Evolutionary conservation across 53 echinoderm and acorn worm genomes (phyloP), one percentile per base, ranked within the genome.

Genomic region (Actinopyga echinites): DNA sequence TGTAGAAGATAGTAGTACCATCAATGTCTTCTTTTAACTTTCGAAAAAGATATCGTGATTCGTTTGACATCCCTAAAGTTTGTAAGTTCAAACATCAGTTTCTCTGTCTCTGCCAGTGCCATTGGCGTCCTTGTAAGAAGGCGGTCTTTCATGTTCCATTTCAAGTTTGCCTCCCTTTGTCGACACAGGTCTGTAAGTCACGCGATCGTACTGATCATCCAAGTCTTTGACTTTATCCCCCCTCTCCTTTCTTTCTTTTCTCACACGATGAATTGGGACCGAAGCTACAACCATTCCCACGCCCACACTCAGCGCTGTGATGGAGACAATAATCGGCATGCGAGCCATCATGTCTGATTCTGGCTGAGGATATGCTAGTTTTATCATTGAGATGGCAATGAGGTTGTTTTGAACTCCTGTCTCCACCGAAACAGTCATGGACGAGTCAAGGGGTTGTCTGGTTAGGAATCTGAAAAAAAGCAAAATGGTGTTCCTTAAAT

Each of bases 341-440:
- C 95, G 83, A 26, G 95, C 93, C 92, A 93, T 95, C 26, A 95
- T 73, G 66, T 95, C 95, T 25, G 95, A 93, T 49, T 95, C 95
- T 15, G 95, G 95, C 33, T 95, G 95, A 21, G 88, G 89, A 83
- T 89, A 95, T n/a, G 95, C 93, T 19, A 93, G 93, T 84, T 93
- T 93, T 10, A 95, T 85, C 85, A 95, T 87, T 4, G 95, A 91
- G 62, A 93, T 93, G 52, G 95, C 95, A 21, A 95, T 89, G 28
- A 95, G 86, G 69, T 95, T 95, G 80, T 95, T 95, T 85, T 95
- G 95, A 8, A 95, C 93, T 5, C 95, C 95, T 12, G 95, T 95
- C 82, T 95, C 95, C 25, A 93, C 85, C 38, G 85, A 85, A 44
- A 95, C 90, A 0, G 95, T 95, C 64, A 88, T 84, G 0, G 93